Evolutionary conservation across 2,888 invertebrate species (phyloP), one percentile per base, ranked within the genome.

Genomic region (Dasysyrphus albostriatus): DNA sequence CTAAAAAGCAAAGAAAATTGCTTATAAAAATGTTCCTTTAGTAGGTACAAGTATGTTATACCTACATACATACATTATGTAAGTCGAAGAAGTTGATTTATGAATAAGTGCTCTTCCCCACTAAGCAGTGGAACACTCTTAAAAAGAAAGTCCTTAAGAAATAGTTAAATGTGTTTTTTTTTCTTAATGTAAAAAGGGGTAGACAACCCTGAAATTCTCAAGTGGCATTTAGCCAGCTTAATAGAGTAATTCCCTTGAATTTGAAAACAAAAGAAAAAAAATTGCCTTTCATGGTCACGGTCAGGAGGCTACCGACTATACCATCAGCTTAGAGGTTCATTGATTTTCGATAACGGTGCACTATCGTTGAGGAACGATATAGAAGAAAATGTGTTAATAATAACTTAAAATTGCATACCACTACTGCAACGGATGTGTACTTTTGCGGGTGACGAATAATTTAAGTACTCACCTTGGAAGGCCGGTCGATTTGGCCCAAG

Each of bases 401-500:
- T 69, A 85, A 81, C 73, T 54, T 75, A 49, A 76, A 84, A 76
- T 56, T 84, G 81, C 72, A 73, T 59, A 47, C 29, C 29, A 14
- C n/a, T 54, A 54, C 65, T 81, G 77, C 69, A 85, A 67, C 54
- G 44, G 58, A 47, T 56, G 72, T 59, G 47, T 44, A 59, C 44
- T 72, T 67, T 72, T 42, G 58, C 29, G 34, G 42, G 58, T 72
- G 58, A 72, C 19, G 44, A 65, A 70, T 34, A 32, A 69, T 34
- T 39, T 44, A 67, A 54, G 77, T 54, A 90, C 92, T 91, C 92
- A 95, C 95, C 93, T 96, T 95, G 44, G 94, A 92, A 12, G 94
- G 93, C 51, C 94, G 96, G 89, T 95, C 95, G 89, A 95, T 95
- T 94, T 97, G 96, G 14, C 97, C 97, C 54, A 98, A 94, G 90